Evolutionary conservation across 2,888 invertebrate genomes (phyloP).

Genomic region (Megastigmus dorsalis): DNA sequence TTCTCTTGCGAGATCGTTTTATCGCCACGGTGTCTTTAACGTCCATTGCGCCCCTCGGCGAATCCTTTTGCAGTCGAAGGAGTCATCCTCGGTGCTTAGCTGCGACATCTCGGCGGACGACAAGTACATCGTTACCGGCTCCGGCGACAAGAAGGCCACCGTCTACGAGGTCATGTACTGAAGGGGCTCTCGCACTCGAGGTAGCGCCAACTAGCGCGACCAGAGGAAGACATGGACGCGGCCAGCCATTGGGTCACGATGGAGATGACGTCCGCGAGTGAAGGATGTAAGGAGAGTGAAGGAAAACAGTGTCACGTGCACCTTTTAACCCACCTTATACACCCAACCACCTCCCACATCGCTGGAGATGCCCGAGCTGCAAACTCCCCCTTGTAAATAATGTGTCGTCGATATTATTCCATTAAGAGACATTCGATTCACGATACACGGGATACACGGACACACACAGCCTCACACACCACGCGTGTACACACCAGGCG

Average conservation of each 20-base stretch:
- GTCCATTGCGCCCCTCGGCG: conserved; percentile 40
- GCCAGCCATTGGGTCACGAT: too few relatives aligned
- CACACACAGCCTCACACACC: not conserved
- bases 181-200: conserved; percentile 35
- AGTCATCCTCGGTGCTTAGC: conserved; percentile 97
- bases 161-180: conserved; percentile 95
- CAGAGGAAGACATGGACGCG: too few relatives aligned
- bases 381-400: conserved; percentile 50
- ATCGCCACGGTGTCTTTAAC: conserved; percentile 42
- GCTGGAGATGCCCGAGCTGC: too few relatives aligned
- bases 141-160: conserved; percentile 98
- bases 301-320: not conserved
- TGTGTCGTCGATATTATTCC: conserved; percentile 43
- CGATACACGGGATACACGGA: conserved; percentile 5
- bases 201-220: too few relatives aligned
- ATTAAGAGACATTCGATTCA: conserved; percentile 22
- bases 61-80: conserved; percentile 85
- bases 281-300: not conserved
- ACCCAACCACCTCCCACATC: too few relatives aligned
- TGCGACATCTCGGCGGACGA: conserved; percentile 99
- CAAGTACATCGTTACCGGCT: conserved; percentile 98
- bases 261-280: not conserved
- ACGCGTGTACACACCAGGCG: conserved; percentile 4
- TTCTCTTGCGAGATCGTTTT: conserved; percentile 25
- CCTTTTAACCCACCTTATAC: not conserved